Conservation (phyloP, 2,113 vertebrate species). For the human region GRCh38 chr18:52750001-52750500, state of each 20-base stretch:
- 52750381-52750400: background rate
- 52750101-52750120: background rate
- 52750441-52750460: background rate
- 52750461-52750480: background rate
- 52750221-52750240: background rate
- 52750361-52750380: background rate
- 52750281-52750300: background rate
- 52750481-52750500: background rate
- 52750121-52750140: background rate
- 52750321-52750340: background rate
- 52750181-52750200: background rate
- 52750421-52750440: background rate
- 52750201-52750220: background rate
- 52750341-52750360: background rate
- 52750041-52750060: accelerated
- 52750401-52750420: background rate
- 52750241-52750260: background rate
- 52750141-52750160: background rate
- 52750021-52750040: background rate
- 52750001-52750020: background rate
- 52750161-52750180: background rate
- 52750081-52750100: background rate
- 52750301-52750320: background rate
- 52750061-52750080: background rate
- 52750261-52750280: background rate